Percentiles rank a stretch among this genome's conserved stretches.
Conservation (phyloP, 2,797 vertebrate species). For the Eulemur coronatus region DNA sequence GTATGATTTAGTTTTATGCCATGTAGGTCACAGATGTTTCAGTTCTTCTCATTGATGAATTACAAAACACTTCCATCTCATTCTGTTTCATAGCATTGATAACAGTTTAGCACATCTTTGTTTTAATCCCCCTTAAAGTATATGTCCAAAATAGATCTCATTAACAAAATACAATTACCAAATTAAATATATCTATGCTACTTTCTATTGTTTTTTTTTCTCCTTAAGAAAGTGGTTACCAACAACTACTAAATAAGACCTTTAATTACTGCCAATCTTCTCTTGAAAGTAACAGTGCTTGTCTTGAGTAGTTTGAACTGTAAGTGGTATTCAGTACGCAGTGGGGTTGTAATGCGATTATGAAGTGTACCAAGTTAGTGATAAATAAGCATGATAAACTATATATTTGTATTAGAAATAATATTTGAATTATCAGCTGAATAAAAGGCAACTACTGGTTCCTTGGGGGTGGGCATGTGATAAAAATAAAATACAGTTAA, state of each 20-base stretch:
- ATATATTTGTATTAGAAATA: slow-evolving; percentile 73
- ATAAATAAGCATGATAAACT: slow-evolving; percentile 63
- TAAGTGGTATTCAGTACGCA: slow-evolving; percentile 68
- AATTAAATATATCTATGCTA: slow-evolving; percentile 62
- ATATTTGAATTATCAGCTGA: slow-evolving; percentile 71
- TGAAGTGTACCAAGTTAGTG: slow-evolving; percentile 51
- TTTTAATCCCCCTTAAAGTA: slow-evolving; percentile 43
- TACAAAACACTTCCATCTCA: slow-evolving; percentile 42
- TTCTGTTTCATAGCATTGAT: not conserved
- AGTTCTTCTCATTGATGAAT: slow-evolving; percentile 53
- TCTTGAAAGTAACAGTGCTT: slow-evolving; percentile 65
- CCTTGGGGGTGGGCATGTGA: slow-evolving; percentile 45
- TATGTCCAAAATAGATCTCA: slow-evolving; percentile 62
- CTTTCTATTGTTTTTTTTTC: slow-evolving; percentile 61
- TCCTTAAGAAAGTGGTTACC: slow-evolving; percentile 69
- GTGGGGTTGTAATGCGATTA: slow-evolving; percentile 69
- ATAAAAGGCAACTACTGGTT: slow-evolving; percentile 62
- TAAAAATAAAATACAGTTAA: slow-evolving; percentile 66
- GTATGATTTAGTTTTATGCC: slow-evolving; percentile 64
- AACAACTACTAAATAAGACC: slow-evolving; percentile 72
- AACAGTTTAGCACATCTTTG: slow-evolving; percentile 52
- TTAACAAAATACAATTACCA: slow-evolving; percentile 66
- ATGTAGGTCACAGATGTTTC: slow-evolving; percentile 58
- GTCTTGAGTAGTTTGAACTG: slow-evolving; percentile 73
- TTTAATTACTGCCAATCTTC: slow-evolving; percentile 76